These are phyloP conservation scores for Philereme vetulata DNA, from an alignment of 2,888 invertebrate genomes.

Conservation along the genomic window DNA sequence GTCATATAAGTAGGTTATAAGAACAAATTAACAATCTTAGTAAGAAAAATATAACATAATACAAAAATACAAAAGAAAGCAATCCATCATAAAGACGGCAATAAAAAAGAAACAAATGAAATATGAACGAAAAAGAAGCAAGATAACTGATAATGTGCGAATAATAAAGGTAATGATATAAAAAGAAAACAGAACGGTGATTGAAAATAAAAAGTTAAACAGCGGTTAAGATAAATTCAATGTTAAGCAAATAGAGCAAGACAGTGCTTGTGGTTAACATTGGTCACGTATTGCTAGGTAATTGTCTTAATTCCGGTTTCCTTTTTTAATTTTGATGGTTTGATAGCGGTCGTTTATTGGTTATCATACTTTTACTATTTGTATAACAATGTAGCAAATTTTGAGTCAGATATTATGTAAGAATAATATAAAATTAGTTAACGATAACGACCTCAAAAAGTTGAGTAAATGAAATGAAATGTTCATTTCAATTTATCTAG, in stretches of 20 bases:
- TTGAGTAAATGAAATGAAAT: too few species aligned
- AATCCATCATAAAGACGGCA: conserved; percentile 5
- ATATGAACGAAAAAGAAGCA: not conserved
- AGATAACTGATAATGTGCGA: not conserved
- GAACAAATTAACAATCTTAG: not conserved
- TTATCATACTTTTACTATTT: too few species aligned
- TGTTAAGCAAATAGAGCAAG: conserved; percentile 56
- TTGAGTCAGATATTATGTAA: too few species aligned
- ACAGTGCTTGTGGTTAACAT: conserved; percentile 39
- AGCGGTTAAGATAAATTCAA: conserved; percentile 48
- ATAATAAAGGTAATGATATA: conserved; percentile 18
- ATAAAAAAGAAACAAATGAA: conserved; percentile 9
- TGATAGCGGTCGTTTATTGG: too few species aligned
- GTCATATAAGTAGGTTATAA: too few species aligned
- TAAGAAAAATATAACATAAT: not conserved
- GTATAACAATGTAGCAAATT: too few species aligned
- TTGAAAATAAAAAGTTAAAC: conserved; percentile 45
- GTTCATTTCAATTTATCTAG: too few species aligned
- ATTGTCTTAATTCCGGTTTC: conserved; percentile 30
- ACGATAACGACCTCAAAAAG: too few species aligned
- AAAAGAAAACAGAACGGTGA: conserved; percentile 35
- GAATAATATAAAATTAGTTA: too few species aligned
- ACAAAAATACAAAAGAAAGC: conserved; percentile 20
- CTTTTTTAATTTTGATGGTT: conserved; percentile 3
- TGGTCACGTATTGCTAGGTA: conserved; percentile 31